A percentile compares a stretch with the other conserved stretches of the same genome.
These are phyloP conservation scores for Lampropteryx suffumata DNA, from an alignment of 2,888 invertebrate genomes.

Conservation along the genomic window DNA sequence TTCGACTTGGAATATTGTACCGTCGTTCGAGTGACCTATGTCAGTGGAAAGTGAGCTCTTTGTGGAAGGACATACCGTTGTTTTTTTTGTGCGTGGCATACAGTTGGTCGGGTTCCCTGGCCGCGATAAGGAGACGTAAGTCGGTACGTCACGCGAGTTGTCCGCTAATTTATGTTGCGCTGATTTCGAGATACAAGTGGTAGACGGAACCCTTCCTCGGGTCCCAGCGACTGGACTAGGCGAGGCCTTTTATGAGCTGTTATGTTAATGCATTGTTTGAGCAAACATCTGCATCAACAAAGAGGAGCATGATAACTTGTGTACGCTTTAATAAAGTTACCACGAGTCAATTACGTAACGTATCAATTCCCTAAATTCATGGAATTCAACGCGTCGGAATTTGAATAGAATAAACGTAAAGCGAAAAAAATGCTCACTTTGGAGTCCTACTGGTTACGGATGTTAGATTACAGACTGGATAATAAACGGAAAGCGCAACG, in stretches of 20 bases:
- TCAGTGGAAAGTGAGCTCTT: slow-evolving; percentile 59
- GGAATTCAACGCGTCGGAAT: slow-evolving; percentile 14
- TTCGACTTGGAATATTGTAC: slow-evolving; percentile 46
- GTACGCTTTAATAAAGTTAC: background rate
- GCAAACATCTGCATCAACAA: slow-evolving; percentile 47
- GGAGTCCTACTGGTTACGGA: slow-evolving; percentile 26
- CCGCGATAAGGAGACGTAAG: slow-evolving; percentile 79
- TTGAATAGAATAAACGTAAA: slow-evolving; percentile 24
- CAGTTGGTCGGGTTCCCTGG: slow-evolving; percentile 70
- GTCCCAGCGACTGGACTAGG: slow-evolving; percentile 28
- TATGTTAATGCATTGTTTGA: slow-evolving; percentile 68
- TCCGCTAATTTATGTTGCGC: slow-evolving; percentile 80
- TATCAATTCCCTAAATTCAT: slow-evolving; percentile 11
- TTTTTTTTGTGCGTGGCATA: slow-evolving; percentile 51
- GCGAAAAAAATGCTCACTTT: slow-evolving; percentile 13
- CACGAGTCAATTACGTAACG: slow-evolving; percentile 17
- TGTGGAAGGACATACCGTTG: slow-evolving; percentile 49
- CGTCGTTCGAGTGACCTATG: slow-evolving; percentile 38
- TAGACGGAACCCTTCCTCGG: slow-evolving; percentile 58
- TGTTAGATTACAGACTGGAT: slow-evolving; percentile 64
- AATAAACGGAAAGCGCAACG: slow-evolving; percentile 63
- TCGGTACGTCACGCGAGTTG: slow-evolving; percentile 79
- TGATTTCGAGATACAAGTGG: slow-evolving; percentile 73
- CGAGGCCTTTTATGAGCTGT: slow-evolving; percentile 43
- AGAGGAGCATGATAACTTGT: slow-evolving; percentile 11